phyloP scores from a whole-genome alignment of 2,797 vertebrate genomes.

The Meriones psammophilus region DNA sequence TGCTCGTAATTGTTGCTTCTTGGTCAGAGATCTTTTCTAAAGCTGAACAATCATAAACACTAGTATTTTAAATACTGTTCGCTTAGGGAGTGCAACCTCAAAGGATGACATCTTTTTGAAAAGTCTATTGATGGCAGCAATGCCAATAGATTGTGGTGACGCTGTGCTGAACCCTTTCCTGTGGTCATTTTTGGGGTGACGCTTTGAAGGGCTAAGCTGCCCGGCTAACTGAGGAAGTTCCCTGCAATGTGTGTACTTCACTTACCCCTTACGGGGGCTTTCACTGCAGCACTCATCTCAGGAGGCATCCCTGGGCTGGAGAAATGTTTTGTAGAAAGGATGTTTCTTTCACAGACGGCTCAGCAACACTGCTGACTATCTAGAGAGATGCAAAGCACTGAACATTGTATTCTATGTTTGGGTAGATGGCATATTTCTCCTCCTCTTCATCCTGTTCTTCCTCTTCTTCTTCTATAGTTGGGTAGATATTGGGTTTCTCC shows the following conservation, averaged over 20 bases:
- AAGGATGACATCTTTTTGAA: not conserved
- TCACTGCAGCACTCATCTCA: not conserved
- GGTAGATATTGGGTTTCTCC: no score
- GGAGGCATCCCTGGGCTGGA: not conserved
- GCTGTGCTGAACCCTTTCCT: constrained; percentile 10
- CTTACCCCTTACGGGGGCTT: not conserved
- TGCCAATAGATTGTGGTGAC: not conserved
- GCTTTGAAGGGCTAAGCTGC: not conserved
- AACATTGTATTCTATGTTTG: not conserved
- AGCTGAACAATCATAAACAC: not conserved
- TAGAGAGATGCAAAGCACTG: not conserved
- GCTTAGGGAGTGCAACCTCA: not conserved
- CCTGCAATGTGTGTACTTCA: not conserved
- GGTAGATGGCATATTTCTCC: not conserved
- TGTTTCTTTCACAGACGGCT: not conserved
- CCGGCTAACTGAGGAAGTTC: not conserved
- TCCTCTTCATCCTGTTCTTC: not conserved
- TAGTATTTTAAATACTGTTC: not conserved
- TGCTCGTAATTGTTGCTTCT: not conserved
- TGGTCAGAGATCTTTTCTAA: constrained; percentile 15
- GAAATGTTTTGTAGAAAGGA: constrained; percentile 30
- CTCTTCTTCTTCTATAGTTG: no score
- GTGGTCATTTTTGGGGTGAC: not conserved
- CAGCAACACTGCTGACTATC: constrained; percentile 6
- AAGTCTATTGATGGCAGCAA: not conserved